Evolutionary conservation across 2,888 invertebrate genomes (phyloP), one percentile per base, ranked within the genome.

Genomic region (Lampropteryx suffumata): DNA sequence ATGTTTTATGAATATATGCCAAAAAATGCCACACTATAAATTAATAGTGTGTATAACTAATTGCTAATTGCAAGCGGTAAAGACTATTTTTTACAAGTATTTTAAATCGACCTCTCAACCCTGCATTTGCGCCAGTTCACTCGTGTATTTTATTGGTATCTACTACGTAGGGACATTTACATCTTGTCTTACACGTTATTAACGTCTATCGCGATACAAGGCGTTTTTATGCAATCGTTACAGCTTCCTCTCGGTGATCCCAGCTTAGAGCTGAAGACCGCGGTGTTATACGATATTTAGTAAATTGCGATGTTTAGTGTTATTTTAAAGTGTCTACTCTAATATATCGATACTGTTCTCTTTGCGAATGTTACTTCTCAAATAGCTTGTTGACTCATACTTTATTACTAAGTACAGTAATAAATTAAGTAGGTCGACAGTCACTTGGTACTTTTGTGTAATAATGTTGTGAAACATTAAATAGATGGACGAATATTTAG

Each of bases 171-270:
- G 8, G 35, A 46, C 52, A 28, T 53, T 47, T 29, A 55, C 43
- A 43, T 55, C 39, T 40, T 50, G 50, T 54, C 40, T 32, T 51
- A 49, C 55, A 41, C 39, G 14, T 42, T 50, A 45, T 35, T 48
- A 37, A n/a, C 36, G 45, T 43, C 44, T 34, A 41, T 40, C 41
- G 32, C 32, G 33, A 43, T 45, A 42, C 37, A 35, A 32, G 27
- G n/a, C 29, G 4, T 48, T 50, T 53, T 52, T 52, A 33, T 27
- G 34, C 29, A 17, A 24, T 29, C 33, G n/a, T 35, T 26, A 12
- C 30, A 37, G 32, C 45, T 37, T 24, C 26, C 45, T 37, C 13
- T 30, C 27, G 37, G 26, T 32, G 44, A 12, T 35, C 12, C 4
- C 28, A 3, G 27, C 24, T 12, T 13, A 17, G 26, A 17, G 3